Percentiles rank a stretch among this genome's conserved stretches.
Evolutionary conservation across 2,888 invertebrate species (phyloP).

Genomic region (Coremacera marginata): DNA sequence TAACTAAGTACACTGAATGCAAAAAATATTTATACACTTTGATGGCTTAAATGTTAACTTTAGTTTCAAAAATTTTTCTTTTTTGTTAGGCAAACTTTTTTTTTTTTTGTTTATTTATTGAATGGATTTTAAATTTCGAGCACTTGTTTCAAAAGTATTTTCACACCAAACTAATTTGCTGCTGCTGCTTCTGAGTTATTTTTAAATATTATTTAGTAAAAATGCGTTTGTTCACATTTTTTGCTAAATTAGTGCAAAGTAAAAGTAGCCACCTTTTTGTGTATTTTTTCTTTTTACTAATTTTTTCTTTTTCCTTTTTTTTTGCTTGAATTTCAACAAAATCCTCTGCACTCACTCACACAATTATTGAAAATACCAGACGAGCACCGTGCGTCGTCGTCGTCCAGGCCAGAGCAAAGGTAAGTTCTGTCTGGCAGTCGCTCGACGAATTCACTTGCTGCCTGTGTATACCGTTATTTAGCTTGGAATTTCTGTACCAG

Average conservation of each 20-base stretch:
- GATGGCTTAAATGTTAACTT: not conserved
- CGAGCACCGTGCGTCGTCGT: conserved; percentile 67
- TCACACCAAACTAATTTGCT: not conserved
- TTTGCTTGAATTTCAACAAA: conserved; percentile 21
- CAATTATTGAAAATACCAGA: conserved; percentile 53
- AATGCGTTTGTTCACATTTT: not conserved
- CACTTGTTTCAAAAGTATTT: too few relatives aligned
- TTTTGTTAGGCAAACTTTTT: conserved; percentile 3
- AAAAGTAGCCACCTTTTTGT: conserved; percentile 35
- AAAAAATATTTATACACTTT: too few relatives aligned
- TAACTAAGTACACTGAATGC: too few relatives aligned
- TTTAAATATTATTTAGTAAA: not conserved
- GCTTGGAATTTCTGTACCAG: conserved; percentile 59
- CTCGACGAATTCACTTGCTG: conserved; percentile 48
- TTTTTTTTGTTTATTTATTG: conserved; percentile 4
- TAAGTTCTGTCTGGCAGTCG: conserved; percentile 69
- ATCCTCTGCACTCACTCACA: conserved; percentile 38
- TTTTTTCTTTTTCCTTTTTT: conserved; percentile 39
- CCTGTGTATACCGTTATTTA: conserved; percentile 57
- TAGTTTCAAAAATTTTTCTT: conserved; percentile 2
- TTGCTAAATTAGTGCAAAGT: conserved; percentile 25
- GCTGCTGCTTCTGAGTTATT: not conserved
- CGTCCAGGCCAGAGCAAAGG: conserved; percentile 71
- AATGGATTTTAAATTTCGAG: conserved; percentile 1
- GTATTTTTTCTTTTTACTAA: conserved; percentile 34